phyloP scores from a whole-genome alignment of 2,888 invertebrate species.

The Crocallis elinguaria region DNA sequence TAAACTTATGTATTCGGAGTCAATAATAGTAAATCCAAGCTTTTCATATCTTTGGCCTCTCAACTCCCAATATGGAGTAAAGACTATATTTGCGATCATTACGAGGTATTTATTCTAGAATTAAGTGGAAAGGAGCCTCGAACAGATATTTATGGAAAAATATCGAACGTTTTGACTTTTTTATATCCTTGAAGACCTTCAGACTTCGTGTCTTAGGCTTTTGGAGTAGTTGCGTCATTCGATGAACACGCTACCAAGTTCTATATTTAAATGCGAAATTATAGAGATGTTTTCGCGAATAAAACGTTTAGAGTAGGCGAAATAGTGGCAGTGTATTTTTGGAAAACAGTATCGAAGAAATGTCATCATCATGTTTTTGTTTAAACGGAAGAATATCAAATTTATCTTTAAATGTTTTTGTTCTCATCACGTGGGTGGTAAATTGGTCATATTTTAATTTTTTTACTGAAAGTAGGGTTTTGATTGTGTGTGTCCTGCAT shows the following conservation, averaged over 20 bases:
- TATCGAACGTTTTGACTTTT: constrained; percentile 18
- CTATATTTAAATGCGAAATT: neutral
- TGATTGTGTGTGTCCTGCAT: no score
- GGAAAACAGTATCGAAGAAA: neutral
- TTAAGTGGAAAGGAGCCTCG: constrained; percentile 6
- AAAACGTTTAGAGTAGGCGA: constrained; percentile 4
- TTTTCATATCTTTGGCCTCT: constrained; percentile 7
- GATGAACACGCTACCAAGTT: neutral
- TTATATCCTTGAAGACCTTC: constrained; percentile 30
- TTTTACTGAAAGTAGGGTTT: no score
- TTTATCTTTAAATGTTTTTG: no score
- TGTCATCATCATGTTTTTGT: no score
- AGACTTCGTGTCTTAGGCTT: constrained; percentile 13
- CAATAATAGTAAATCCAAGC: constrained; percentile 5
- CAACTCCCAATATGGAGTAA: constrained; percentile 11
- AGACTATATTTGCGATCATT: constrained; percentile 1
- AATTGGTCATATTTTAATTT: no score
- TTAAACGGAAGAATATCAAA: no score
- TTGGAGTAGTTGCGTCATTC: constrained; percentile 22
- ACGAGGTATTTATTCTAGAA: constrained; percentile 21
- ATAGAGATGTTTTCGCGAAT: neutral
- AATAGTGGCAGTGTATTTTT: neutral
- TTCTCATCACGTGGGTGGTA: no score
- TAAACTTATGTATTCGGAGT: neutral
- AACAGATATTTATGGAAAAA: constrained; percentile 24